Percentiles rank a stretch among this genome's conserved stretches.
phyloP scores from a whole-genome alignment of 2,888 invertebrate genomes.

The Caenorhabditis parvicauda region DNA sequence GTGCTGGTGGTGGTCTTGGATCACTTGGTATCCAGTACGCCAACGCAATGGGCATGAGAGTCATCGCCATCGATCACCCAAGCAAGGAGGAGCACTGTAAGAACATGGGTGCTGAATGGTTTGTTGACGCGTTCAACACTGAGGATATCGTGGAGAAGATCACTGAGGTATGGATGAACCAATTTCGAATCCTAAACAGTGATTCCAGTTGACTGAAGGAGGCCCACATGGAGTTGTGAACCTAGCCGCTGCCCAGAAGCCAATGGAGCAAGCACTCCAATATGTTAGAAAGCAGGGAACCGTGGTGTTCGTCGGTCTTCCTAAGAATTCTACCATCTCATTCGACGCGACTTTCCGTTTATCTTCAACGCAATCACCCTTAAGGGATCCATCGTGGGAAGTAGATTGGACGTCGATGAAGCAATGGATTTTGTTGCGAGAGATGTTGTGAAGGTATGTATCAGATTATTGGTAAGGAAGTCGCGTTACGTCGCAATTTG shows the following conservation, averaged over 20 bases:
- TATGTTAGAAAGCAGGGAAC: conserved; percentile 39
- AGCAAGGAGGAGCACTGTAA: conserved; percentile 30
- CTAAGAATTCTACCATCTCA: conserved; percentile 31
- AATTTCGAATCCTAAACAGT: not conserved
- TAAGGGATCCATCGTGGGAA: conserved; percentile 36
- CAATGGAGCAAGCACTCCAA: conserved; percentile 34
- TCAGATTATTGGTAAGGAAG: too few species aligned
- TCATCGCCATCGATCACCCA: conserved; percentile 37
- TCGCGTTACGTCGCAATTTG: too few species aligned
- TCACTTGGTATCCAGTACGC: conserved; percentile 43
- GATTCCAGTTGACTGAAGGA: conserved; percentile 30
- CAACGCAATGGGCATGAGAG: conserved; percentile 40
- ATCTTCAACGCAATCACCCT: conserved; percentile 35
- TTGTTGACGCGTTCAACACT: conserved; percentile 28
- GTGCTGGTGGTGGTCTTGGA: conserved; percentile 47
- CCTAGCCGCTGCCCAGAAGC: conserved; percentile 28
- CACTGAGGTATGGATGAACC: conserved; percentile 7
- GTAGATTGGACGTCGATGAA: conserved; percentile 35
- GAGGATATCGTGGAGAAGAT: conserved; percentile 24
- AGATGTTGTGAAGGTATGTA: conserved; percentile 36
- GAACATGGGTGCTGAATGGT: conserved; percentile 34
- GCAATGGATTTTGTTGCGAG: conserved; percentile 37
- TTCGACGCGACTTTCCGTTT: conserved; percentile 29
- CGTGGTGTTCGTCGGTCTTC: conserved; percentile 36
- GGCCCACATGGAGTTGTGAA: conserved; percentile 45